Conservation (phyloP, 2,797 vertebrate species). For the Rhinophrynus dorsalis region DNA sequence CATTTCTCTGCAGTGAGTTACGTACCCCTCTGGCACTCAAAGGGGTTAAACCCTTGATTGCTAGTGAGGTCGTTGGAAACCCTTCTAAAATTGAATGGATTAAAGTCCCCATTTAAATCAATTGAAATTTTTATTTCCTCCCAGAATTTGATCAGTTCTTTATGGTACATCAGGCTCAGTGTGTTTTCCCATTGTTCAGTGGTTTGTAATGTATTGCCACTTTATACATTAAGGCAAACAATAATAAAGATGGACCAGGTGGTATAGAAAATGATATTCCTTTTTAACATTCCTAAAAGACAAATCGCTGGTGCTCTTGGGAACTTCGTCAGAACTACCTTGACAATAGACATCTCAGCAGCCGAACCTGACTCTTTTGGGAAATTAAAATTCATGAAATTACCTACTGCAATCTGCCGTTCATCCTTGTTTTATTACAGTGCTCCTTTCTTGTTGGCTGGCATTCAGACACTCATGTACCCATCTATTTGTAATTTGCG, state of each 20-base stretch:
- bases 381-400: constrained; percentile 44
- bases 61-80: no score
- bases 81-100: no score
- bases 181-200: no score
- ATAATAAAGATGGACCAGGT: constrained; percentile 8
- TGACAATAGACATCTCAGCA: constrained; percentile 14
- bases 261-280: constrained; percentile 14
- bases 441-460: constrained; percentile 16
- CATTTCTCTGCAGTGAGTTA: no score
- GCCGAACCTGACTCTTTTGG: constrained; percentile 19
- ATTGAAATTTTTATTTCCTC: no score
- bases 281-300: constrained; percentile 4
- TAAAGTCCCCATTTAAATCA: no score
- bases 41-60: no score
- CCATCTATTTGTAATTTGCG: constrained; percentile 30
- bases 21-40: no score
- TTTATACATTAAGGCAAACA: no score
- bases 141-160: no score
- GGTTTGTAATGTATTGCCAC: no score
- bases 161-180: no score
- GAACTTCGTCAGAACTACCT: constrained; percentile 19
- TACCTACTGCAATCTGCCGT: constrained; percentile 24
- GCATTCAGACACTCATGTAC: constrained; percentile 22
- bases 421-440: constrained; percentile 6
- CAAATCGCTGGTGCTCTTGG: constrained; percentile 3